phyloP scores from a whole-genome alignment of 2,888 invertebrate genomes.

The Capitulum mitella region DNA sequence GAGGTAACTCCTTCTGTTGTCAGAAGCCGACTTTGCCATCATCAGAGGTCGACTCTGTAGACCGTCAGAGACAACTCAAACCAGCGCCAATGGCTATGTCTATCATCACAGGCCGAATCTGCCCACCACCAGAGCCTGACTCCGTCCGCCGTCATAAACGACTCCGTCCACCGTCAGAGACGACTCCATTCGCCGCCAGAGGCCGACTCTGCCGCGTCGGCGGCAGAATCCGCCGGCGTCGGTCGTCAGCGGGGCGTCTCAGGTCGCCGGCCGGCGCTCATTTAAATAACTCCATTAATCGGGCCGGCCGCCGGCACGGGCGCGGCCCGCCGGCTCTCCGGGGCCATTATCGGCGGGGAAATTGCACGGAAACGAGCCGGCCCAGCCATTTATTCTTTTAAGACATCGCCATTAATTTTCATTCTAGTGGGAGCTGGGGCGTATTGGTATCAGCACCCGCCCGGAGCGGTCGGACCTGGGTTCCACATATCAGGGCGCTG shows the following conservation, averaged over 20 bases:
- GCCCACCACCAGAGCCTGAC: no score
- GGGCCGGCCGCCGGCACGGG: neutral
- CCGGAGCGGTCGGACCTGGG: neutral
- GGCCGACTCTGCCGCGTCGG: no score
- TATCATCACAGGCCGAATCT: no score
- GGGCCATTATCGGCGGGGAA: slow-evolving; percentile 7
- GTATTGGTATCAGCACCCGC: neutral
- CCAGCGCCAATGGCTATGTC: no score
- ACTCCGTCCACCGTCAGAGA: no score
- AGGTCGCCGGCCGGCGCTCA: neutral
- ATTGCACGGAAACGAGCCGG: slow-evolving; percentile 18
- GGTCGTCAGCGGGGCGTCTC: neutral
- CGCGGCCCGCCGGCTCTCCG: neutral
- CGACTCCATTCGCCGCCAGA: no score
- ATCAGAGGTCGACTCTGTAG: no score
- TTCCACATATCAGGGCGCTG: neutral
- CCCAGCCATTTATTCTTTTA: slow-evolving; percentile 16
- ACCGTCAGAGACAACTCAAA: no score
- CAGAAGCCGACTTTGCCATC: no score
- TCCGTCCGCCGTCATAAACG: no score
- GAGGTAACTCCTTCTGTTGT: no score
- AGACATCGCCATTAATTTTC: slow-evolving; percentile 20
- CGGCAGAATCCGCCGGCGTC: neutral
- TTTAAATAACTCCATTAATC: slow-evolving; percentile 22
- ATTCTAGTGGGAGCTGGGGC: slow-evolving; percentile 3